Evolutionary conservation across 2,888 invertebrate genomes (phyloP), one percentile per base, ranked within the genome.

Genomic region (Odontocerum albicorne): DNA sequence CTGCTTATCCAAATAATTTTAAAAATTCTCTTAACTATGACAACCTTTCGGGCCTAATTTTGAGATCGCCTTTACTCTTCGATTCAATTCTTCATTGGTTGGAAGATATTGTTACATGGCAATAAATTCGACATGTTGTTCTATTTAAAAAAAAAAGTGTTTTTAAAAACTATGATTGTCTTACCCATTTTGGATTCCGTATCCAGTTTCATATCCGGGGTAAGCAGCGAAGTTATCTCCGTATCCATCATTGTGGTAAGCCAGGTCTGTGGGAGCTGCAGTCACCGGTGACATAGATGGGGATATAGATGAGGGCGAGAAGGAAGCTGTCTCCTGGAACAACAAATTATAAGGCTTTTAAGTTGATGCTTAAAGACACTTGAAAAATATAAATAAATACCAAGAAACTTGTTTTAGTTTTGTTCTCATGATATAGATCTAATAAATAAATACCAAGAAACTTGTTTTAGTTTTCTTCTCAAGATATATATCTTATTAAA

Each of bases 161-260:
- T n/a, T n/a, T n/a, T n/a, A n/a, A n/a, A n/a, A n/a, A 10, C 8
- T 15, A 17, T 36, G 1, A 31, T 17, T 40, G 1, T 33, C 49
- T 45, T 50, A 60, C 57, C 60, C 60, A 20, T 55, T 55, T 35
- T 60, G 60, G 7, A 57, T 22, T 36, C 58, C 60, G 19, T 60
- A 60, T 42, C 60, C 60, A 10, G 55, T 47, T 16, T 60, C 60
- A 31, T 55, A 59, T 6, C 55, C 49, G 4, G 45, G 40, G 21
- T 58, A 55, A 3, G 45, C 4, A 22, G 43, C 32, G n/a, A 50
- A 53, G 8, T 16, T 22, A 21, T 49, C 56, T 38, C 27, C 42
- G 31, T 55, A 60, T n/a, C 40, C 47, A 19, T 58, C 55, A 8
- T 27, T 19, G 2, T 33, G 39, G 31, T 55, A 55, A 17, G 15